phyloP scores from a whole-genome alignment of 2,113 vertebrate species.

The Poicephalus meyeri region DNA sequence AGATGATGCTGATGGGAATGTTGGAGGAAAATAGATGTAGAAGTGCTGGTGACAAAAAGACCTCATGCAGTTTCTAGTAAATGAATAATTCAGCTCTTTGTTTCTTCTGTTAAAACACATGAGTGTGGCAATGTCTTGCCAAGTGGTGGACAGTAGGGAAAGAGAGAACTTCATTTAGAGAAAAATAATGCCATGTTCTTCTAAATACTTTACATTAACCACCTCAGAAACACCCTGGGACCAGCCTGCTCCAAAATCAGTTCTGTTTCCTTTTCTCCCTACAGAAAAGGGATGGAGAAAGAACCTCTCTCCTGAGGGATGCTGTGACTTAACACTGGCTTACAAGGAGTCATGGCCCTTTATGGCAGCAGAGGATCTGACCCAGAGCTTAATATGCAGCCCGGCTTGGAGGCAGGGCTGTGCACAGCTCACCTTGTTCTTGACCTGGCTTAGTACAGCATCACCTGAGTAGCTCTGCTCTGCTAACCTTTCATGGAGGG shows the following conservation, averaged over 20 bases:
- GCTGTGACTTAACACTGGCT: not conserved
- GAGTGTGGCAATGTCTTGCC: not conserved
- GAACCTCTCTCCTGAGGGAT: not conserved
- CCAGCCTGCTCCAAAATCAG: not conserved
- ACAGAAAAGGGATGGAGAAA: not conserved
- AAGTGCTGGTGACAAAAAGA: not conserved
- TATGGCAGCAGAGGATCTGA: not conserved
- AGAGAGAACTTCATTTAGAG: not conserved
- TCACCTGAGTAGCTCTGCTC: not conserved
- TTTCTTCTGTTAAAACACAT: not conserved
- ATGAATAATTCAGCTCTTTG: not conserved
- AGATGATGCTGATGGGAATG: not conserved
- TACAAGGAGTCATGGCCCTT: not conserved
- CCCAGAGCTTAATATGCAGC: not conserved
- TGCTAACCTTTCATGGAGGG: not conserved
- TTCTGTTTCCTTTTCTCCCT: not conserved
- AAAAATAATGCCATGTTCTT: not conserved
- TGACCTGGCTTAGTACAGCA: rapidly evolving
- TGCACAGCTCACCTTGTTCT: rapidly evolving
- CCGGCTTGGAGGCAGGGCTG: not conserved
- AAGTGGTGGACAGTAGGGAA: not conserved
- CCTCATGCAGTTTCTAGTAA: not conserved
- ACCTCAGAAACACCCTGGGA: not conserved
- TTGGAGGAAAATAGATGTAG: not conserved
- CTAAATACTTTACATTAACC: not conserved